Base-by-base conservation (phyloP, 2,113 vertebrate species). In the Myodes glareolus region DNA sequence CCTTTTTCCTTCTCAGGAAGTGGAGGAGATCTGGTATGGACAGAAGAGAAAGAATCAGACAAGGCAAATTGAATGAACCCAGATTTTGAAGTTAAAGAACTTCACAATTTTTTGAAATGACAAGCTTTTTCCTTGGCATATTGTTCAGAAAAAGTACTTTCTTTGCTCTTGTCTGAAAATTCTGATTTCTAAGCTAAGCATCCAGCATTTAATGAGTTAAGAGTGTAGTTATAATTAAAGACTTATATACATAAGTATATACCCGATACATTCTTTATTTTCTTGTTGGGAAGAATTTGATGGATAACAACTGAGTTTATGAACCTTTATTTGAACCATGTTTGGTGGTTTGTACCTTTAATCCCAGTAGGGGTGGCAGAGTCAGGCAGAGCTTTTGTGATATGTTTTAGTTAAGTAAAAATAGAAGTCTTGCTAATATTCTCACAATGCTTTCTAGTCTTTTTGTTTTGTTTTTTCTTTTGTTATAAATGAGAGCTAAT, bases 81-180 rank as follows among this genome's bases (percentile, higher is more conserved):
- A 75, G 5, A 94, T 80, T 47, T 90, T 95, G 36, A 96, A 89
- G 45, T 13, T 89, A 47, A 63, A 39, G 36, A 76, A 17, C 47
- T 90, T 92, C 29, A 75, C 86, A 88, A 31, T 92, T 95, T 95
- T 91, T 73, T 97, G 93, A 94, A 89, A 70, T 45, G 31, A 29
- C 6, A 67, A 72, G 17, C 39, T 17, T 72, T 93, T 68, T 61
- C 13, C 14, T 88, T 94, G 25, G 39, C 67, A 91, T 58, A 61
- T 21, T 70, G 47, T 95, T 92, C 31, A 88, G 61, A 23, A 42
- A 73, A 73, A 67, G 94, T 31, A 39, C 61, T 95, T 96, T 94
- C 47, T 95, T 73, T 95, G 91, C 16, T 82, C 52, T 97, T 70
- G 73, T 42, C 61, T 92, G 36, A 85, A 90, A 97, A 92, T 97